These are phyloP conservation scores for Aphidius ervi DNA, from an alignment of 1,140 invertebrate genomes.

Conservation along the genomic window DNA sequence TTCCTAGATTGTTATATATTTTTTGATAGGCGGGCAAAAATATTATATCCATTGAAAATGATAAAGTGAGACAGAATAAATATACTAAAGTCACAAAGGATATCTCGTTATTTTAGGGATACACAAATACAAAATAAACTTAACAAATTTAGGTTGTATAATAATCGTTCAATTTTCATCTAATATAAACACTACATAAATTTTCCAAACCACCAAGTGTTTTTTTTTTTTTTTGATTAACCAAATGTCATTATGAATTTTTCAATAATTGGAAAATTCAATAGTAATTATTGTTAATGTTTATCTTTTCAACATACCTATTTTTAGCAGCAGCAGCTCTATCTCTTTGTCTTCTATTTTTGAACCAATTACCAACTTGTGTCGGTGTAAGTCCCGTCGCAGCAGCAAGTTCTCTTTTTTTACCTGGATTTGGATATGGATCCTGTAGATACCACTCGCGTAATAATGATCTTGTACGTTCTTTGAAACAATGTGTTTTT, in stretches of 20 bases:
- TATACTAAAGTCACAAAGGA: too few relatives aligned
- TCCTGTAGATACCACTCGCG: constrained; percentile 99
- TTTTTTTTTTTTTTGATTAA: not conserved
- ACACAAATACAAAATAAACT: too few relatives aligned
- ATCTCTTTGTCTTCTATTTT: constrained; percentile 96
- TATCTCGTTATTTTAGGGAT: too few relatives aligned
- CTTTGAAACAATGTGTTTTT: constrained; percentile 99
- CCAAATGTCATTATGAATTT: not conserved
- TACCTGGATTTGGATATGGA: constrained; percentile 98
- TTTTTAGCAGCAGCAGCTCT: constrained; percentile 98
- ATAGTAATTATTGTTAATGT: not conserved
- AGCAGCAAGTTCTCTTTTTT: constrained; percentile 95
- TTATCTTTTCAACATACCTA: constrained; percentile 62
- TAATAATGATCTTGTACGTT: constrained; percentile 89
- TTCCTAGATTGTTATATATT: not conserved
- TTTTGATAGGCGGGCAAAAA: constrained; percentile 6
- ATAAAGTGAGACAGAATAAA: not conserved
- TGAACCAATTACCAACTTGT: constrained; percentile 99
- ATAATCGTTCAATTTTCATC: too few relatives aligned
- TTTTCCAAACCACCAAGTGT: too few relatives aligned
- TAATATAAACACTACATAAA: too few relatives aligned
- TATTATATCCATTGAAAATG: not conserved
- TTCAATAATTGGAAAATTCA: constrained; percentile 4
- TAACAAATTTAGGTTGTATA: too few relatives aligned
- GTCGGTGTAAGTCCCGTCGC: constrained; percentile 97